A percentile compares a stretch with the other conserved stretches of the same genome.
Conservation (phyloP, 2,797 vertebrate genomes). For the Leptoclinus maculatus region DNA sequence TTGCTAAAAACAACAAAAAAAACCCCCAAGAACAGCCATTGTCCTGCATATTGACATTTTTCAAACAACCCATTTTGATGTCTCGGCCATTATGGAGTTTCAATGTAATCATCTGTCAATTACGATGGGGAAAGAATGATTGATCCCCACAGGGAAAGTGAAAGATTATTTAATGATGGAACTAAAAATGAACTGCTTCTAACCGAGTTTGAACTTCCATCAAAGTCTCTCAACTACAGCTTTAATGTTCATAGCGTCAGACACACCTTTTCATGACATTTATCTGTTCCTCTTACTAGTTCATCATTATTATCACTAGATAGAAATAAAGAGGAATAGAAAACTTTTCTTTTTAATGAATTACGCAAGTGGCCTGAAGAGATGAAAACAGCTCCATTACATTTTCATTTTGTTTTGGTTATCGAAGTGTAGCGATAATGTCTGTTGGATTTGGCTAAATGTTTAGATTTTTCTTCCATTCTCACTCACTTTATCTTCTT, state of each 20-base stretch:
- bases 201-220: slow-evolving; percentile 28
- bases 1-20: background rate
- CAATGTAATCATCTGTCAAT: slow-evolving; percentile 4
- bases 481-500: slow-evolving; percentile 57
- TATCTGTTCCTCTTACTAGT: slow-evolving; percentile 16
- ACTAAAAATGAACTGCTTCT: slow-evolving; percentile 5
- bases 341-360: background rate
- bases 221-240: slow-evolving; percentile 20
- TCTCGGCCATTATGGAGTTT: background rate
- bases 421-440: slow-evolving; percentile 30
- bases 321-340: background rate
- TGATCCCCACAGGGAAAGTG: slow-evolving; percentile 12
- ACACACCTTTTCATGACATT: slow-evolving; percentile 21
- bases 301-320: background rate
- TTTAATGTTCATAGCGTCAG: slow-evolving; percentile 6
- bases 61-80: background rate
- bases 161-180: background rate
- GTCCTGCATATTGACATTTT: background rate
- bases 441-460: slow-evolving; percentile 47
- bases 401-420: slow-evolving; percentile 38
- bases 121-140: background rate
- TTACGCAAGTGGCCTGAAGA: background rate
- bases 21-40: background rate
- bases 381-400: slow-evolving; percentile 14
- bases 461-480: slow-evolving; percentile 63